Base-by-base conservation (phyloP, 2,797 vertebrate species). In the Erithacus rubecula region DNA sequence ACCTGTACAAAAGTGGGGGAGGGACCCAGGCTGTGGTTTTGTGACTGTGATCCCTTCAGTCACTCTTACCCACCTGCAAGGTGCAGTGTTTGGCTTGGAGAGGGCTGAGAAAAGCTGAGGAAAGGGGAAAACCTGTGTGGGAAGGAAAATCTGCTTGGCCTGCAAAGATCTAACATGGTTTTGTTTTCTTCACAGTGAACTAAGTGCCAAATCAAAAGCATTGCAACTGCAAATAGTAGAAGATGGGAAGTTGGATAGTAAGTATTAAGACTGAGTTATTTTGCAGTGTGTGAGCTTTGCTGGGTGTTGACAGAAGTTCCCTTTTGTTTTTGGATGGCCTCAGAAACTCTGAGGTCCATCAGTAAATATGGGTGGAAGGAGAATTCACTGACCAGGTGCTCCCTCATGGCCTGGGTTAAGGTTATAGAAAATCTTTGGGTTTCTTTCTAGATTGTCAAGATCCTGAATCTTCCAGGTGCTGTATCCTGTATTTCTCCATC, bases 171-270 rank as follows among this genome's bases (percentile, higher is more conserved):
- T 96, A 83, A 96, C 26, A 0, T 6, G 26, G 9, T 83, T 87
- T 92, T 62, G 5, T 92, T 95, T 87, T 52, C 87, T 93, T 84
- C 36, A 52, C 98, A 99, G 99, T 96, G 99, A 99, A 95, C 91
- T 99, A 97, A 99, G 98, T 82, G 99, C 99, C 96, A 99, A 98
- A 97, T 99, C 99, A 59, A 99, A 98, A 97, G 98, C 98, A 87
- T 97, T 99, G 89, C 97, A 96, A 59, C 97, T 99, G 92, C 98
- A 98, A 96, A 68, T 99, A 94, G 67, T 97, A 76, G 98, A 99
- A 95, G 98, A 98, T 12, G 97, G 96, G 41, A 96, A 90, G 49
- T 88, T 94, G 47, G 98, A 98, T 65, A 97, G 99, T 99, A 97
- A 98, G 99, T 97, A 93, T 76, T 22, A 15, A 74, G 91, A 62